Evolutionary conservation across 2,797 vertebrate species (phyloP).

Genomic region (Telmatherina bonti): DNA sequence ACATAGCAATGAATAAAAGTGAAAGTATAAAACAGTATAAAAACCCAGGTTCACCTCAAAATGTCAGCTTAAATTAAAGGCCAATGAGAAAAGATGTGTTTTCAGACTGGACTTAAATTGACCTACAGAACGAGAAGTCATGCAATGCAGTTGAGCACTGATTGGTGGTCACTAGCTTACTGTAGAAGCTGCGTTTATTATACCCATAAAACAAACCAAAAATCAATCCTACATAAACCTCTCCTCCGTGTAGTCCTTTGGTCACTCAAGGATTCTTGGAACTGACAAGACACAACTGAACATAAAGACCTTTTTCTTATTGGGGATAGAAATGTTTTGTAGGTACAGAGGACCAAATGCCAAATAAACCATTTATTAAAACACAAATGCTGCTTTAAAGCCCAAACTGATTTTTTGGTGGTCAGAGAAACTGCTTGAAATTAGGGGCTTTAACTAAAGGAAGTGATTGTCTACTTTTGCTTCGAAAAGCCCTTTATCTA

Average conservation of each 20-base stretch:
- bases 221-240: conserved; percentile 78
- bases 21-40: too few species aligned
- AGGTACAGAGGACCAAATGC: conserved; percentile 1
- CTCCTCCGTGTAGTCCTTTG: conserved; percentile 47
- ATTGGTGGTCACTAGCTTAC: conserved; percentile 8
- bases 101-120: too few species aligned
- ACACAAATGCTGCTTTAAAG: conserved; percentile 26
- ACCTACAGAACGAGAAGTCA: too few species aligned
- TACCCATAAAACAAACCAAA: conserved; percentile 77
- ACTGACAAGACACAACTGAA: conserved; percentile 47
- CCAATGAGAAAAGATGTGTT: too few species aligned
- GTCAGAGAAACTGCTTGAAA: conserved; percentile 31
- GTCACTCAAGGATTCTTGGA: conserved; percentile 40
- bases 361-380: conserved; percentile 15
- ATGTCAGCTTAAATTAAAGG: too few species aligned
- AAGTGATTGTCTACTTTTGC: conserved; percentile 27
- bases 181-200: conserved; percentile 64
- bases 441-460: conserved; percentile 16
- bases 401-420: conserved; percentile 22
- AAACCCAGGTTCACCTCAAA: too few species aligned
- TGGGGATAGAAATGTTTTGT: conserved; percentile 23
- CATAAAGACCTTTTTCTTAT: conserved; percentile 24
- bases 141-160: conserved; percentile 11
- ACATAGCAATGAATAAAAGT: too few species aligned
- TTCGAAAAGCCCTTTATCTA: conserved; percentile 33